Conservation (phyloP, 1,140 invertebrate species). For the Brachionus manjavacas region DNA sequence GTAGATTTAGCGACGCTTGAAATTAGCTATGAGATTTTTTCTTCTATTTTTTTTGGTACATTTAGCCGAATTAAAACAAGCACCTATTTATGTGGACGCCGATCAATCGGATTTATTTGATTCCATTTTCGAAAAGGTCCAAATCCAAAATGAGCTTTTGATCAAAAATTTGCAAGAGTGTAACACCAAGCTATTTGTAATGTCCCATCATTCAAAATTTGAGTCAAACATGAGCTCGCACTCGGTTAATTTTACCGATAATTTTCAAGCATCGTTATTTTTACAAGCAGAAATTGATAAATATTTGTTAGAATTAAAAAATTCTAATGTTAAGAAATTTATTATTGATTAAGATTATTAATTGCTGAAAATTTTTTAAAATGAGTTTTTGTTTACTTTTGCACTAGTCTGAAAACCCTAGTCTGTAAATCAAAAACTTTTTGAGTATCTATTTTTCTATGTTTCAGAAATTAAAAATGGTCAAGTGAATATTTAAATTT, state of each 20-base stretch:
- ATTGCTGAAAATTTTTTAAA: too few species aligned
- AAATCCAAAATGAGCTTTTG: slow-evolving; percentile 6
- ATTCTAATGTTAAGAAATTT: neutral
- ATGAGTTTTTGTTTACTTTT: too few species aligned
- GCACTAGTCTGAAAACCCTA: too few species aligned
- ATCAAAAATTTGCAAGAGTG: neutral
- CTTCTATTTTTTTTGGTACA: neutral
- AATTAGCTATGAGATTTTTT: neutral
- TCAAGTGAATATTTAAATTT: too few species aligned
- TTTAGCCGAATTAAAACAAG: neutral
- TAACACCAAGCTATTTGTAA: neutral
- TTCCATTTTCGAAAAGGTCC: slow-evolving; percentile 9
- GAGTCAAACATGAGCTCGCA: neutral
- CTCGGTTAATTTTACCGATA: neutral
- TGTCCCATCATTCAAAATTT: neutral
- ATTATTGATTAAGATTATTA: neutral
- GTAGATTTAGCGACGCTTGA: slow-evolving; percentile 6
- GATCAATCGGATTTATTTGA: neutral
- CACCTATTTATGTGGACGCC: neutral
- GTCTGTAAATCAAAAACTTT: too few species aligned
- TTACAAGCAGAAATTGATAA: neutral
- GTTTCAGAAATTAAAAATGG: too few species aligned
- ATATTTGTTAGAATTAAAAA: neutral
- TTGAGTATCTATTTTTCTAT: too few species aligned
- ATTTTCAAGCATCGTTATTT: slow-evolving; percentile 1